A percentile compares a stretch with the other conserved stretches of the same genome.
Evolutionary conservation across 2,888 invertebrate genomes (phyloP).

Genomic region (Catocala sponsa): DNA sequence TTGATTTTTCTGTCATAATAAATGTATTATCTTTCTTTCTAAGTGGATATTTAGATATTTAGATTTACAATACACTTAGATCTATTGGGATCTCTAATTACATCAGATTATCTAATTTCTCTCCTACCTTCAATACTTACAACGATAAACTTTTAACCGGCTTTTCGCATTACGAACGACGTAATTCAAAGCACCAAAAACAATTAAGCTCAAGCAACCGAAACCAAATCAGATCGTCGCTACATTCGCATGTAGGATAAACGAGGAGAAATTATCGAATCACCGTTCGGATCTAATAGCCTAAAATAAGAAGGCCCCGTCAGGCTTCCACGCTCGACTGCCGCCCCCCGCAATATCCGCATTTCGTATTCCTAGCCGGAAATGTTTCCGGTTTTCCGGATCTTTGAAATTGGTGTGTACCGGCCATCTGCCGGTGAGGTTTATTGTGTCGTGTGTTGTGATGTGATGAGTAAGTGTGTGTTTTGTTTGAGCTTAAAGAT

Average conservation of each 20-base stretch:
- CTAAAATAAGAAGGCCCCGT: constrained; percentile 62
- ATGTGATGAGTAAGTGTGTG: constrained; percentile 1
- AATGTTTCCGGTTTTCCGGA: constrained; percentile 52
- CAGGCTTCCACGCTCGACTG: constrained; percentile 53
- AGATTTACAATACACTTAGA: no score
- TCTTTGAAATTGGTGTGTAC: constrained; percentile 54
- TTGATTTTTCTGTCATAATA: no score
- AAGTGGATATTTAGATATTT: no score
- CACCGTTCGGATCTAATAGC: constrained; percentile 63
- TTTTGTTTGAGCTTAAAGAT: not conserved
- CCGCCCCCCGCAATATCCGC: constrained; percentile 63
- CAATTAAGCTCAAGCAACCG: constrained; percentile 14
- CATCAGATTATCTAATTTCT: no score
- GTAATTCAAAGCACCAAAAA: not conserved
- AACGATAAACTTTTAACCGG: no score
- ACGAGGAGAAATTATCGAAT: constrained; percentile 46
- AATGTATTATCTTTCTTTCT: no score
- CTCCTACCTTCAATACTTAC: no score
- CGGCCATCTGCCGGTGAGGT: constrained; percentile 16
- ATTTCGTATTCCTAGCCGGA: constrained; percentile 64
- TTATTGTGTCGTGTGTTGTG: constrained; percentile 25
- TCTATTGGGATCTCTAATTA: no score
- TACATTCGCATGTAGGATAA: constrained; percentile 28
- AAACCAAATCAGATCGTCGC: constrained; percentile 27
- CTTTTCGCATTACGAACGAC: no score